phyloP scores from a whole-genome alignment of 2,797 vertebrate species.

The Prunella strophiata region DNA sequence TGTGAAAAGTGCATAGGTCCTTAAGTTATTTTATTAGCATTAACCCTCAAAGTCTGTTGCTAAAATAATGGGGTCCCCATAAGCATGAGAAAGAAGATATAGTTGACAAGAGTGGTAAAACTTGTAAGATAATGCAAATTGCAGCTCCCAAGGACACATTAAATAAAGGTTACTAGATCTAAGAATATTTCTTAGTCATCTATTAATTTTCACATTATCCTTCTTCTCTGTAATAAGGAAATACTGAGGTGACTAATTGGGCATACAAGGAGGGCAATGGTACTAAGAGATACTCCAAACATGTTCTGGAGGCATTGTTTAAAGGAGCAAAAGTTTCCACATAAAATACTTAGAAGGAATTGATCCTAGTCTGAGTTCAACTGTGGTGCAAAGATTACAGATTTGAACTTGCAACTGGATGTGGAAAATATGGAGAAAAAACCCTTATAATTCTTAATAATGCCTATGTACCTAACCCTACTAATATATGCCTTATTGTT shows the following conservation, averaged over 20 bases:
- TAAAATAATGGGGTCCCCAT: background rate
- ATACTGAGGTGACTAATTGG: conserved; percentile 21
- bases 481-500: background rate
- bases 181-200: conserved; percentile 23
- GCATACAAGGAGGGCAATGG: background rate
- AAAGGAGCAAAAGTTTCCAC: background rate
- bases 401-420: background rate
- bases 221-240: conserved; percentile 36
- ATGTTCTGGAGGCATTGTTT: background rate
- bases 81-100: background rate
- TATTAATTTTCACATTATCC: conserved; percentile 39
- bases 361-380: background rate
- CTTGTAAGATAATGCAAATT: conserved; percentile 40
- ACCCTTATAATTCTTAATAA: background rate
- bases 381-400: background rate
- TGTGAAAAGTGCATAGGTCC: background rate
- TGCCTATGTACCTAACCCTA: background rate
- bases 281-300: background rate
- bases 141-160: conserved; percentile 12
- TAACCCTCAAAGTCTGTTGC: background rate
- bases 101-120: conserved; percentile 10
- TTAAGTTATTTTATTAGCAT: background rate
- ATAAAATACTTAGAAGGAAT: background rate
- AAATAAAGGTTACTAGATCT: conserved; percentile 48
- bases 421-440: background rate